Conservation (phyloP, 2,797 vertebrate species). For the Neosalanx taihuensis region DNA sequence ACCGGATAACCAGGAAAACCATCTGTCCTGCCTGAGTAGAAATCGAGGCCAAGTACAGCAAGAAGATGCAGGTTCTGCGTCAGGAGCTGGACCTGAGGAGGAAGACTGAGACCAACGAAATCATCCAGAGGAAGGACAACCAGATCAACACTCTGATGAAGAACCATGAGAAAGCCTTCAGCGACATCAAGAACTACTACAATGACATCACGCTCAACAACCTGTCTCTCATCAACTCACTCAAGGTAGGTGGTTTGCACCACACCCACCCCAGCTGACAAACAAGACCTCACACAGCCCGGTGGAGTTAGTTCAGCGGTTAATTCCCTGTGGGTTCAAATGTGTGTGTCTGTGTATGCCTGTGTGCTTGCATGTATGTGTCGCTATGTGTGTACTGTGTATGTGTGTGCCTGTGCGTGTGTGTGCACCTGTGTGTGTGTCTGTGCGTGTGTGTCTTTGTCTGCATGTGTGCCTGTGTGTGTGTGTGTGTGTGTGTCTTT, state of each 20-base stretch:
- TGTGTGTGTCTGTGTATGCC: no score
- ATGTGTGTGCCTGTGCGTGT: no score
- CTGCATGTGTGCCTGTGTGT: no score
- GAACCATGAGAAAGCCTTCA: conserved; percentile 75
- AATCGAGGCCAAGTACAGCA: conserved; percentile 72
- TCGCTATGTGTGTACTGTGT: no score
- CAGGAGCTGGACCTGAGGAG: conserved; percentile 76
- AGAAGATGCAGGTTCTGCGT: conserved; percentile 73
- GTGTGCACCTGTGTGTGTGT: no score
- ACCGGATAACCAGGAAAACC: not conserved
- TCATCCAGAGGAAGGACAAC: conserved; percentile 80
- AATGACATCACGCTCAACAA: conserved; percentile 73
- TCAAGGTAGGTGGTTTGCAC: conserved; percentile 53
- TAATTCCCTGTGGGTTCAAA: no score
- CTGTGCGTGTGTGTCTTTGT: no score
- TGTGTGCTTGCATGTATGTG: no score
- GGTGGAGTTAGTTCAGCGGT: no score
- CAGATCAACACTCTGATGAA: conserved; percentile 75
- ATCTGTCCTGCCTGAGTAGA: conserved; percentile 64
- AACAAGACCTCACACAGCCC: no score
- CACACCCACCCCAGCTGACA: not conserved
- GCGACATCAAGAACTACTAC: conserved; percentile 71
- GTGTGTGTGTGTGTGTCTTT: no score
- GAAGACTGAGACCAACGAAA: conserved; percentile 75
- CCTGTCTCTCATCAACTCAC: conserved; percentile 61